Conservation (phyloP, 2,113 vertebrate genomes). For the Diphyllodes magnificus region DNA sequence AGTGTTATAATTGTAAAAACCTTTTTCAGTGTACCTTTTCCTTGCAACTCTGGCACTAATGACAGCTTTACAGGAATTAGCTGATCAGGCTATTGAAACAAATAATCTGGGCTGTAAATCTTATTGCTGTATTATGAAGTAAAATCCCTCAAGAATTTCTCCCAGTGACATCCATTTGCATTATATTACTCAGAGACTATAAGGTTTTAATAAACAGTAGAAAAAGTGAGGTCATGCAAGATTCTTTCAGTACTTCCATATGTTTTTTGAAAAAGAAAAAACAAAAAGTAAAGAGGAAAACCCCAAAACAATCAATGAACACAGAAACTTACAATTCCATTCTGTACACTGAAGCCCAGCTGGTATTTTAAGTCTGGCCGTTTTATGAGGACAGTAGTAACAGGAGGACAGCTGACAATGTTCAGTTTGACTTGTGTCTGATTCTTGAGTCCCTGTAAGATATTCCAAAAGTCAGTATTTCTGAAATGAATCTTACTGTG, state of each 20-base stretch:
- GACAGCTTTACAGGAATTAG: not conserved
- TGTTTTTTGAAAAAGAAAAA: not conserved
- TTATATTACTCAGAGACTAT: not conserved
- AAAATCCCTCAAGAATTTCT: not conserved
- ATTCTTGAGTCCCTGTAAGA: slow-evolving; percentile 91
- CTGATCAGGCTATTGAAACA: not conserved
- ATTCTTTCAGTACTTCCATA: not conserved
- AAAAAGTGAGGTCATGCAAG: not conserved
- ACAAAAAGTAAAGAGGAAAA: no score
- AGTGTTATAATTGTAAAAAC: not conserved
- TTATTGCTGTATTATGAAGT: not conserved
- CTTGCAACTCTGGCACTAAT: not conserved
- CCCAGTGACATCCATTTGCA: not conserved
- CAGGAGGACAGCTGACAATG: slow-evolving; percentile 97
- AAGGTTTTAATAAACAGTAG: not conserved
- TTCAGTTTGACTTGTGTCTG: slow-evolving; percentile 96
- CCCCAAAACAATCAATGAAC: not conserved
- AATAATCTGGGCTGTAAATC: not conserved
- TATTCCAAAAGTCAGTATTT: not conserved
- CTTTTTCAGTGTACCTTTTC: not conserved
- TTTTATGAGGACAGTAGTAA: slow-evolving; percentile 98
- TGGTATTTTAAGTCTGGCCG: slow-evolving; percentile 97
- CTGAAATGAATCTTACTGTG: not conserved
- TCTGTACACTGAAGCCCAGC: slow-evolving; percentile 98
- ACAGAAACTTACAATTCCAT: slow-evolving; percentile 89